Evolutionary conservation across 2,113 vertebrate species (phyloP).

Genomic region (Sinocyclocheilus anophthalmus): DNA sequence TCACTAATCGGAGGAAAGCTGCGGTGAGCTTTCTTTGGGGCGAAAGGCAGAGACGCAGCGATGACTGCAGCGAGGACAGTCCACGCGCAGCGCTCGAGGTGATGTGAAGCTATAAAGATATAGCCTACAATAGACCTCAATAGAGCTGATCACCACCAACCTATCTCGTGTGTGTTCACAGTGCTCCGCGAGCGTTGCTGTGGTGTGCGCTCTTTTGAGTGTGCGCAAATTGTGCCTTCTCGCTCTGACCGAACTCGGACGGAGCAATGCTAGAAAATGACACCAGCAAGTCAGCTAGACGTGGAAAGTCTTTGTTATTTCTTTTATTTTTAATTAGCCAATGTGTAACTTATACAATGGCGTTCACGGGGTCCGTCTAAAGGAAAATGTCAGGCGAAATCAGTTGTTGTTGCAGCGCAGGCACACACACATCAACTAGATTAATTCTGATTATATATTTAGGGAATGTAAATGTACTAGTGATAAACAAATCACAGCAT

Average conservation of each 20-base stretch:
- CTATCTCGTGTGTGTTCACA: not conserved
- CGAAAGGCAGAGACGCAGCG: conserved; percentile 54
- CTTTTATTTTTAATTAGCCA: not conserved
- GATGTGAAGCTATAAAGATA: conserved; percentile 47
- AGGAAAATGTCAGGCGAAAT: too few species aligned
- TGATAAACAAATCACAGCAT: too few species aligned
- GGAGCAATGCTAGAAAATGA: conserved; percentile 38
- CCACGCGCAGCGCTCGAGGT: conserved; percentile 59
- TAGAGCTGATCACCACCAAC: conserved; percentile 7
- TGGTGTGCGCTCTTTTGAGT: conserved; percentile 42
- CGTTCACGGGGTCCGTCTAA: too few species aligned
- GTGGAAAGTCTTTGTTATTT: not conserved
- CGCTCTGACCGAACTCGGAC: conserved; percentile 11
- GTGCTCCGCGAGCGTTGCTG: conserved; percentile 3
- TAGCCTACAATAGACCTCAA: conserved; percentile 47
- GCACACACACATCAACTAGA: too few species aligned
- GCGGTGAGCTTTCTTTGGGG: conserved; percentile 37
- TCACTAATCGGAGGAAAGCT: conserved; percentile 33
- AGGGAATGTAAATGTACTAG: too few species aligned
- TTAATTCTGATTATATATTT: too few species aligned
- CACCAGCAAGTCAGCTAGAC: conserved; percentile 19
- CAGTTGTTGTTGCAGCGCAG: too few species aligned
- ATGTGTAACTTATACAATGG: not conserved
- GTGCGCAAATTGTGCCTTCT: conserved; percentile 37
- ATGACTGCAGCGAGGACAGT: conserved; percentile 60